Base-by-base conservation (phyloP, 1,140 invertebrate species). In the Hyposmocoma kahamanoa region DNA sequence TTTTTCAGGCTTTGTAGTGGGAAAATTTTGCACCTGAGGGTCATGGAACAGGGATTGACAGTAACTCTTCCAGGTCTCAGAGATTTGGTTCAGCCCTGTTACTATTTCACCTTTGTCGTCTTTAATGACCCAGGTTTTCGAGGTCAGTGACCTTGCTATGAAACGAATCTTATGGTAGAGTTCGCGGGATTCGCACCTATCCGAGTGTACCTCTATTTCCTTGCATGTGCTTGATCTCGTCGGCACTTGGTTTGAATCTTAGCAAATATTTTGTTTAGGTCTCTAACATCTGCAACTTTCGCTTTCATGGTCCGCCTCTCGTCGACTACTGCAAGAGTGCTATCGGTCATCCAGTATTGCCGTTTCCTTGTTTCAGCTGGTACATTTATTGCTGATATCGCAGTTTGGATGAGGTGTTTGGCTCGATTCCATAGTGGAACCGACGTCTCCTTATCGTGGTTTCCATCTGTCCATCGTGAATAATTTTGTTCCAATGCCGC, bases 281-380 rank as follows among this genome's bases (percentile, higher is more conserved):
- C 8, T 32, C 34, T 42, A 2, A 47, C 21, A 19, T 42, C 20
- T 9, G 43, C 44, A 17, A 43, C 50, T 19, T n/a, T 6, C 1
- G 24, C 24, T 41, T 47, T 53, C 24, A 46, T 8, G 3, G 10
- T 32, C 13, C 50, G 36, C 22, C 50, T 53, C n/a, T 53, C 50
- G 11, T 53, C 50, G 8, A 53, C 38, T 10, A 53, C 43, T 10
- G 17, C 24, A 2, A 47, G 26, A 34, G 50, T 53, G 3, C 9
- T 13, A 18, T 47, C 36, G 11, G 15, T 46, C 42, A 52, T 52
- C 50, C 44, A 53, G 18, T 30, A 6, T 42, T 53, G 50, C 3
- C 50, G 15, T 42, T 53, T 53, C 2, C 19, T 10, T 4, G n/a
- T 17, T 21, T 42, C 4, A 13, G 1, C 2, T 3, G 28, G 6